Base-by-base conservation (phyloP, 2,113 vertebrate genomes). In the Corynorhinus townsendii region DNA sequence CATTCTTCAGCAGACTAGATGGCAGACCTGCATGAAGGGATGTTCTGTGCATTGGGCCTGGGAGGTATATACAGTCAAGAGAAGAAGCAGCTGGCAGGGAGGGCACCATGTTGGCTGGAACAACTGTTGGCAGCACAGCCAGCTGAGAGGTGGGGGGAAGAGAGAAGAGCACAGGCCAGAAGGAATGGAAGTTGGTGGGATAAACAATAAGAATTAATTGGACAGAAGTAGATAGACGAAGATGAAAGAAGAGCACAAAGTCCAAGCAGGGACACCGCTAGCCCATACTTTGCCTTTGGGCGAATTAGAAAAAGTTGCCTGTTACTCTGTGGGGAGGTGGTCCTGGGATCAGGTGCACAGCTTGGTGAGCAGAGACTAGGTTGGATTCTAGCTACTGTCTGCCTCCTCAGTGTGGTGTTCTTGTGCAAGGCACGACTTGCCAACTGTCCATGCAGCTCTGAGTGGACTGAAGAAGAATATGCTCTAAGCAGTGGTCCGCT, bases 111-210 rank as follows among this genome's bases (percentile, higher is more conserved):
- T 10, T 93, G 75, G 22, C 68, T 90, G 79, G 43, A 76, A 71
- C n/a, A 43, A 47, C 68, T 33, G 5, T 24, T 77, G n/a, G 49
- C 76, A 88, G 64, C 15, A 38, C 12, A 40, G 2, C 28, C 11
- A 28, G 49, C 30, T 72, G 45, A 89, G 30, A 82, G 52, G 43
- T 10, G 12, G 43, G 62, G 8, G 69, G 66, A 73, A 68, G 45
- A 54, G 38, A 54, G 59, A 71, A 10, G 43, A n/a, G n/a, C 26
- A 28, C 5, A 47, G 26, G 2, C 47, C 40, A 87, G 47, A 81
- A 94, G 76, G 35, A 92, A 56, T 26, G n/a, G 66, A 92, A 83
- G 35, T 28, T 66, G 35, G n/a, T 71, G 54, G n/a, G 22, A 47
- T 14, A 86, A 73, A 38, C 24, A 59, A 59, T 5, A 43, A 66